Evolutionary conservation across 2,888 invertebrate species (phyloP).

Genomic region (Nomada ruficornis): DNA sequence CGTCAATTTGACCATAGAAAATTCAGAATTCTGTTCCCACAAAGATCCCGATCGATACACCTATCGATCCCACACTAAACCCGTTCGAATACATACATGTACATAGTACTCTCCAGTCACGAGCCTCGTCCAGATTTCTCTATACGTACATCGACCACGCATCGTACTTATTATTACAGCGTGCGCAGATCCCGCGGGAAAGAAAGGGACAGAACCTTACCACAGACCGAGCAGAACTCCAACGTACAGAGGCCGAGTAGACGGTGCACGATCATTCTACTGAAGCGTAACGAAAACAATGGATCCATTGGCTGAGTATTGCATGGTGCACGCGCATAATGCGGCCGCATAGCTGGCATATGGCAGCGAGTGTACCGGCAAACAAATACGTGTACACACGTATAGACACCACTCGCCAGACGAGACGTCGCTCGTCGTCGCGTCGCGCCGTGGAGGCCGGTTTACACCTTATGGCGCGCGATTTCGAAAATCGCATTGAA

Average conservation of each 20-base stretch:
- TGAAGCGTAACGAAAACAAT: slow-evolving; percentile 80
- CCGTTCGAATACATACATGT: too few species aligned
- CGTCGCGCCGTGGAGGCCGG: slow-evolving; percentile 24
- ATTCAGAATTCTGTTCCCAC: too few species aligned
- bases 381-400: slow-evolving; percentile 67
- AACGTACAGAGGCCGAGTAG: slow-evolving; percentile 27
- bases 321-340: slow-evolving; percentile 66
- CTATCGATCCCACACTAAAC: too few species aligned
- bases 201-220: neutral
- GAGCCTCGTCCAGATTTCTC: too few species aligned
- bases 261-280: slow-evolving; percentile 66
- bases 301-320: slow-evolving; percentile 72
- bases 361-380: slow-evolving; percentile 72
- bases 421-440: slow-evolving; percentile 21
- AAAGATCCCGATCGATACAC: too few species aligned
- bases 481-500: slow-evolving; percentile 80
- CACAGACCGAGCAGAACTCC: neutral
- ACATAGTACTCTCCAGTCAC: neutral
- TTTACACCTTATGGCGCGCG: slow-evolving; percentile 77
- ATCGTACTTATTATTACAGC: neutral
- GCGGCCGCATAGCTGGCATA: slow-evolving; percentile 72
- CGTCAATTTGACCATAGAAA: too few species aligned
- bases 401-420: slow-evolving; percentile 69
- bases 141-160: neutral
- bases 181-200: neutral